A percentile compares a stretch with the other conserved stretches of the same genome.
Evolutionary conservation across 2,888 invertebrate species (phyloP).

Genomic region (Cistogaster globosa): DNA sequence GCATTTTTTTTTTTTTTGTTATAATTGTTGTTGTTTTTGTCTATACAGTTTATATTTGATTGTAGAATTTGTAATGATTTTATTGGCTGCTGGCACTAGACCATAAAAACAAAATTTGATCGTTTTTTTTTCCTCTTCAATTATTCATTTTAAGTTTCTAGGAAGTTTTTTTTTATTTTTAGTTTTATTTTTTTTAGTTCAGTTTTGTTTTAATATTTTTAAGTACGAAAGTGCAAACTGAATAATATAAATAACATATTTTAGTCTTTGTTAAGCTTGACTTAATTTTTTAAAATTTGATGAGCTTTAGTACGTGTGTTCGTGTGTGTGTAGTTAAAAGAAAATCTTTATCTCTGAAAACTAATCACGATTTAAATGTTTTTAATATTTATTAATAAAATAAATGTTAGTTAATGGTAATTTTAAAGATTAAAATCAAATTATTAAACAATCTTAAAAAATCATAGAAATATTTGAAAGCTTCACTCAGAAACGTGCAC

Average conservation of each 20-base stretch:
- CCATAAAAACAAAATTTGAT: conserved; percentile 58
- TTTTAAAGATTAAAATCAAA: conserved; percentile 15
- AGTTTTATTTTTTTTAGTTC: neutral
- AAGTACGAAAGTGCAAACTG: conserved; percentile 4
- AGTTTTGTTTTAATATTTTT: conserved; percentile 19
- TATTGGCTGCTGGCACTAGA: conserved; percentile 55
- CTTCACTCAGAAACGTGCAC: neutral
- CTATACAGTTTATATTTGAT: neutral
- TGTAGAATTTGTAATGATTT: conserved; percentile 28
- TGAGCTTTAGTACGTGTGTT: neutral
- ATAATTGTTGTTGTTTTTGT: conserved; percentile 13
- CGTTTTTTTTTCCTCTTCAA: conserved; percentile 11
- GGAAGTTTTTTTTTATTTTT: conserved; percentile 12
- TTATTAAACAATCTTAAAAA: neutral
- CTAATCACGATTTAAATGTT: conserved; percentile 47
- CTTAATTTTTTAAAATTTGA: conserved; percentile 25
- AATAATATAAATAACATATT: conserved; percentile 27
- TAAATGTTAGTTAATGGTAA: conserved; percentile 39
- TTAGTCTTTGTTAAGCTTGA: conserved; percentile 45
- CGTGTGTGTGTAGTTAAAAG: neutral
- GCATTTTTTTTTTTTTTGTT: conserved; percentile 10
- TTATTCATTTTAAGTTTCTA: conserved; percentile 15
- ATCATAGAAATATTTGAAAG: conserved; percentile 5
- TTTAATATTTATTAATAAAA: conserved; percentile 37
- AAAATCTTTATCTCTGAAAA: neutral